Evolutionary conservation across 2,888 invertebrate genomes (phyloP).

Genomic region (Spatulosminthurus flaviceps): DNA sequence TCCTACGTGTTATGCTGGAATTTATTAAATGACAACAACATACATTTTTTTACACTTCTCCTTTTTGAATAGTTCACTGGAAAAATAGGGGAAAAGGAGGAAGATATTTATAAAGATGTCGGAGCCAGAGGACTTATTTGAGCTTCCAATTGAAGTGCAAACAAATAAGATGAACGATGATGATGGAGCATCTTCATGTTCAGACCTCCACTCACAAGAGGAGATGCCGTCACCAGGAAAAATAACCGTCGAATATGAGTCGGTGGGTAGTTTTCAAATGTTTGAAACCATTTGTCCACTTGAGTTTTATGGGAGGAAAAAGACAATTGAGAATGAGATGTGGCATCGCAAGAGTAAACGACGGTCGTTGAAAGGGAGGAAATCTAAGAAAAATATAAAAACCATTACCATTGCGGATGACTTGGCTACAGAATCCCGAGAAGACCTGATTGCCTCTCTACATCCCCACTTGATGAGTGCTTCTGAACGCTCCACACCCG

Average conservation of each 20-base stretch:
- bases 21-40: too few relatives aligned
- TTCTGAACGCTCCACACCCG: background rate
- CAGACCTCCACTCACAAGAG: background rate
- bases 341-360: background rate
- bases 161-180: background rate
- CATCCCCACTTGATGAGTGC: background rate
- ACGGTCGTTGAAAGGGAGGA: slow-evolving; percentile 13
- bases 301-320: slow-evolving; percentile 3
- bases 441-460: slow-evolving; percentile 21
- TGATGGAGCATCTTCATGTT: background rate
- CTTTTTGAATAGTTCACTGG: too few relatives aligned
- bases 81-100: too few relatives aligned
- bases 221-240: background rate
- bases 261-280: slow-evolving; percentile 27
- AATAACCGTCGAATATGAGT: slow-evolving; percentile 35
- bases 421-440: background rate
- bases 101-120: too few relatives aligned
- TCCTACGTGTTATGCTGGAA: too few relatives aligned
- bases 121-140: background rate
- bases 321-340: background rate
- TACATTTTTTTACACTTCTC: too few relatives aligned
- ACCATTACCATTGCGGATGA: background rate
- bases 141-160: background rate
- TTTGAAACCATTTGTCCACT: slow-evolving; percentile 41
- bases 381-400: slow-evolving; percentile 27